phyloP scores from a whole-genome alignment of 2,888 invertebrate species.

The Ernsta delagoae region DNA sequence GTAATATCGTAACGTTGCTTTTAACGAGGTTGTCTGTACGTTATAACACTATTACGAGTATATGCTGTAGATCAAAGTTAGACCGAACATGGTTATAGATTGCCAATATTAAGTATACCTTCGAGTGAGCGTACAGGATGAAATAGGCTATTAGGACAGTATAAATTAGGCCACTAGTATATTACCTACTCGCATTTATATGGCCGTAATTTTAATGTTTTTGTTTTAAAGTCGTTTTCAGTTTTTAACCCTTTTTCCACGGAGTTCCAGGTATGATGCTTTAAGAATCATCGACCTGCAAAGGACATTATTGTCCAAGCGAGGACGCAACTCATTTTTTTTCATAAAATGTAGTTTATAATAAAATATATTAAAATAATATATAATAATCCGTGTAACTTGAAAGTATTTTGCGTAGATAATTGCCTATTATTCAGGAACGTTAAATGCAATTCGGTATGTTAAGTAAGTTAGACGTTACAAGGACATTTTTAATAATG shows the following conservation, averaged over 20 bases:
- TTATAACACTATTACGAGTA: neutral
- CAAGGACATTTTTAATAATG: conserved; percentile 29
- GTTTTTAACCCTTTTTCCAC: too few relatives aligned
- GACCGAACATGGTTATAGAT: neutral
- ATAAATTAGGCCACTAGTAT: neutral
- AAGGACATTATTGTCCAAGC: too few relatives aligned
- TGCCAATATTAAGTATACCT: neutral
- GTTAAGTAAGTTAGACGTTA: conserved; percentile 21
- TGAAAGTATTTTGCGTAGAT: neutral
- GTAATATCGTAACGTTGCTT: neutral
- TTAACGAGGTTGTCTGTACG: neutral
- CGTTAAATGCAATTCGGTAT: conserved; percentile 13
- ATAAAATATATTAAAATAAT: neutral
- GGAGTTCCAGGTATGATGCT: too few relatives aligned
- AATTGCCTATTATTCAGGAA: conserved; percentile 7
- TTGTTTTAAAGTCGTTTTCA: too few relatives aligned
- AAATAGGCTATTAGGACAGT: neutral
- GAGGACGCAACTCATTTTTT: too few relatives aligned
- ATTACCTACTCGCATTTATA: neutral
- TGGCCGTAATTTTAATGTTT: too few relatives aligned
- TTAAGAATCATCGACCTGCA: too few relatives aligned
- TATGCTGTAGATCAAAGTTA: conserved; percentile 3
- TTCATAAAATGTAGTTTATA: neutral
- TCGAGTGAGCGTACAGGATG: neutral
- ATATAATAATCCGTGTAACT: neutral